A percentile compares a stretch with the other conserved stretches of the same genome.
phyloP scores from a whole-genome alignment of 2,797 vertebrate genomes.

The Amblyopsis hoosieri region DNA sequence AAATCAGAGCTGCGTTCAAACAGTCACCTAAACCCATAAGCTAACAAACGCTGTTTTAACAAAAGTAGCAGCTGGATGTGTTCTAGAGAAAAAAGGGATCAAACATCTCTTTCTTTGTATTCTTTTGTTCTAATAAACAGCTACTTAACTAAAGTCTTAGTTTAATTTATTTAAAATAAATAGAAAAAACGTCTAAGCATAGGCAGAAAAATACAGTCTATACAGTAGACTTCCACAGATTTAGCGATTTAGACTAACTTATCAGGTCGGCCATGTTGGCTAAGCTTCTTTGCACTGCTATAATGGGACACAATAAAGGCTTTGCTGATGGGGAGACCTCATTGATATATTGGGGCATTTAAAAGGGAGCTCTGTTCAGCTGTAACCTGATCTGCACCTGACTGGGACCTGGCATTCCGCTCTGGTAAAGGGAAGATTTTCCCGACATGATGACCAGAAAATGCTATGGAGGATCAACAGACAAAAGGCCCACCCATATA shows the following conservation, averaged over 20 bases:
- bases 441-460: slow-evolving; percentile 59
- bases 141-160: no score
- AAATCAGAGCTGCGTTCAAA: slow-evolving; percentile 58
- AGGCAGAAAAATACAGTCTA: slow-evolving; percentile 17
- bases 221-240: no score
- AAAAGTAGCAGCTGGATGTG: slow-evolving; percentile 11
- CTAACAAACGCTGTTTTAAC: slow-evolving; percentile 50
- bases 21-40: slow-evolving; percentile 50
- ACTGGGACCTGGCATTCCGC: slow-evolving; percentile 76
- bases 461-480: slow-evolving; percentile 31
- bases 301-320: slow-evolving; percentile 72
- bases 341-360: slow-evolving; percentile 78
- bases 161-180: no score
- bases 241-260: slow-evolving; percentile 10
- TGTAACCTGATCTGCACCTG: slow-evolving; percentile 80
- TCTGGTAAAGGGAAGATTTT: slow-evolving; percentile 64
- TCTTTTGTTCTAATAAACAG: background rate
- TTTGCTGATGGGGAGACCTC: slow-evolving; percentile 70
- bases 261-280: slow-evolving; percentile 21
- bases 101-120: no score
- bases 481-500: background rate
- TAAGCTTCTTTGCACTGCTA: slow-evolving; percentile 41
- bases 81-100: slow-evolving; percentile 13
- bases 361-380: slow-evolving; percentile 83
- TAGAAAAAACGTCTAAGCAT: no score